Conservation (phyloP, 2,797 vertebrate genomes). For the Halcyon chelicuti region DNA sequence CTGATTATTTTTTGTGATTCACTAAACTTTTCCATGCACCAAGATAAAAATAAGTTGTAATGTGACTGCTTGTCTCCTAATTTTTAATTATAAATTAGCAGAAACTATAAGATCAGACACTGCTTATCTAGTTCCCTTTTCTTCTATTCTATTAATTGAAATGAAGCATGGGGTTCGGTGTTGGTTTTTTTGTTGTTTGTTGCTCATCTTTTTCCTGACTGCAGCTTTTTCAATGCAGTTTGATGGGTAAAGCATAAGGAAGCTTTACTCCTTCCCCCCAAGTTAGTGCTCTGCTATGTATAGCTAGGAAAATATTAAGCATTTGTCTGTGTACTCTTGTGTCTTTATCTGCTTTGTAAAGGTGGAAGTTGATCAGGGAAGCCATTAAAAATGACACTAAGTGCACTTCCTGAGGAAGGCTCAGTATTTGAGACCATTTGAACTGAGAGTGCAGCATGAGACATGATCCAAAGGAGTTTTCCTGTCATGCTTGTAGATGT, state of each 20-base stretch:
- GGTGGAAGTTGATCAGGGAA: background rate
- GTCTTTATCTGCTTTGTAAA: background rate
- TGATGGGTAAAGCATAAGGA: background rate
- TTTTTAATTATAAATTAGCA: background rate
- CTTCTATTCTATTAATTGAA: background rate
- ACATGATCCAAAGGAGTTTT: background rate
- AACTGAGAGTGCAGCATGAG: background rate
- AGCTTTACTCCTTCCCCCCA: background rate
- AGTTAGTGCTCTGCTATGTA: background rate
- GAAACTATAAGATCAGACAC: background rate
- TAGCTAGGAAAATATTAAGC: background rate
- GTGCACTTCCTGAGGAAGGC: background rate
- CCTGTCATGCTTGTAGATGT: background rate
- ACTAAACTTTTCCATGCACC: slow-evolving; percentile 37
- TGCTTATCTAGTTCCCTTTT: background rate
- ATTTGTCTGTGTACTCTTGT: background rate
- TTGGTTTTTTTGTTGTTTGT: background rate
- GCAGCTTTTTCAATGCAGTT: background rate
- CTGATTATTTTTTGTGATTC: slow-evolving; percentile 16
- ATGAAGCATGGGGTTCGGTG: background rate
- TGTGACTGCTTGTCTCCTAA: slow-evolving; percentile 2
- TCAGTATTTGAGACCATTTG: background rate
- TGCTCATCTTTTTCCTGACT: background rate
- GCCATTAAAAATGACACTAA: background rate
- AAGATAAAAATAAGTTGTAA: slow-evolving; percentile 52